Conservation (phyloP, 2,797 vertebrate species). For the Neosilurus hyrtlii region DNA sequence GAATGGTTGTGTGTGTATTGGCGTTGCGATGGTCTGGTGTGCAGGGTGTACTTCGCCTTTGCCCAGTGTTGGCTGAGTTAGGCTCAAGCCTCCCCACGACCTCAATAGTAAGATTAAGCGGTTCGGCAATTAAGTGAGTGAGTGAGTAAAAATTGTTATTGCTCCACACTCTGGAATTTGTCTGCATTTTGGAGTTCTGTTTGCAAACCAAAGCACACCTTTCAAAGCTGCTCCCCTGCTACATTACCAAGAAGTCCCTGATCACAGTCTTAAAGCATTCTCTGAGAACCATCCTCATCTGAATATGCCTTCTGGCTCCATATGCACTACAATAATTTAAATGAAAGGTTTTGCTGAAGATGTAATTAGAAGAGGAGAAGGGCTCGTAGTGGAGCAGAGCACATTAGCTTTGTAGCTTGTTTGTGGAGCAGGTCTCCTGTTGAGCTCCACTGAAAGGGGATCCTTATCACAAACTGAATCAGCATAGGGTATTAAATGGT, state of each 20-base stretch:
- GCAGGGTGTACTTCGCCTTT: too few relatives aligned
- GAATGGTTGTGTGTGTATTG: too few relatives aligned
- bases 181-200: background rate
- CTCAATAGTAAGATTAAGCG: too few relatives aligned
- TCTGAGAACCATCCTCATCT: slow-evolving; percentile 52
- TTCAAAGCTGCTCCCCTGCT: slow-evolving; percentile 13
- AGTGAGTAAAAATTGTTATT: too few relatives aligned
- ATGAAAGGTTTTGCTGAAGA: slow-evolving; percentile 15
- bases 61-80: too few relatives aligned
- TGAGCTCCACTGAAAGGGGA: slow-evolving; percentile 56
- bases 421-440: slow-evolving; percentile 47
- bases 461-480: slow-evolving; percentile 48
- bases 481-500: slow-evolving; percentile 59
- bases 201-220: slow-evolving; percentile 1
- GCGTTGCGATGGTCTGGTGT: too few relatives aligned
- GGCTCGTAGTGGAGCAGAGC: slow-evolving; percentile 41
- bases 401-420: slow-evolving; percentile 38
- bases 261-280: slow-evolving; percentile 51
- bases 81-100: too few relatives aligned
- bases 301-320: slow-evolving; percentile 5
- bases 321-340: slow-evolving; percentile 11
- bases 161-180: background rate
- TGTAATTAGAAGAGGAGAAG: slow-evolving; percentile 38
- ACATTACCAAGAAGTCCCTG: slow-evolving; percentile 49
- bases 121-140: too few relatives aligned